These are phyloP conservation scores for Rattus rattus DNA, from an alignment of 2,113 vertebrate genomes.

Conservation along the genomic window DNA sequence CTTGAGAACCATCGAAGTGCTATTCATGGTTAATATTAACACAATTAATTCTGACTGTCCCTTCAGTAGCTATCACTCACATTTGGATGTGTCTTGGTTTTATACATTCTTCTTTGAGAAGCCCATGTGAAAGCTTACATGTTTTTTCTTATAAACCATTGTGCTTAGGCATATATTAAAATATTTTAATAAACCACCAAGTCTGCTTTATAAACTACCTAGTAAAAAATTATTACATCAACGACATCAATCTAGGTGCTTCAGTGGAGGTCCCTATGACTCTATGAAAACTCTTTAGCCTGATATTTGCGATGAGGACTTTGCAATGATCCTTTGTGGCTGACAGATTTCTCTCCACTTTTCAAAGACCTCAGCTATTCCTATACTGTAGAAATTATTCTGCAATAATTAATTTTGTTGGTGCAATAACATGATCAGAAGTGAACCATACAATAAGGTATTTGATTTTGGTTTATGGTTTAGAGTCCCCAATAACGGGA, in stretches of 20 bases:
- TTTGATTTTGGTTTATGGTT: neutral
- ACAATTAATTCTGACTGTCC: neutral
- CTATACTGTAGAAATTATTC: neutral
- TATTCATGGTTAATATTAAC: neutral
- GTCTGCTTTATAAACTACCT: neutral
- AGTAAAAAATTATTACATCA: neutral
- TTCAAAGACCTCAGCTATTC: neutral
- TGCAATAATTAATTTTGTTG: neutral
- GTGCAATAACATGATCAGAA: neutral
- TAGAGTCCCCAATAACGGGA: neutral
- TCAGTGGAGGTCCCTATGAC: neutral
- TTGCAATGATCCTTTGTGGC: neutral
- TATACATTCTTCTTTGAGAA: neutral
- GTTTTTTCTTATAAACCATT: neutral
- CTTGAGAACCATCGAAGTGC: neutral
- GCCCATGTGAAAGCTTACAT: neutral
- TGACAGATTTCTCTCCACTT: neutral
- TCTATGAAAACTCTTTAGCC: neutral
- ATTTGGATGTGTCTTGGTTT: neutral
- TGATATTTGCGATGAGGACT: neutral
- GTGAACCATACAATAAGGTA: neutral
- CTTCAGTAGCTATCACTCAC: neutral
- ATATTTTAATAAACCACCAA: neutral
- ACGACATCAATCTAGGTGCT: accelerated
- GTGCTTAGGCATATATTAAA: neutral